A percentile compares a stretch with the other conserved stretches of the same genome.
Evolutionary conservation across 2,888 invertebrate genomes (phyloP).

Genomic region (Lasioglossum oenotherae): DNA sequence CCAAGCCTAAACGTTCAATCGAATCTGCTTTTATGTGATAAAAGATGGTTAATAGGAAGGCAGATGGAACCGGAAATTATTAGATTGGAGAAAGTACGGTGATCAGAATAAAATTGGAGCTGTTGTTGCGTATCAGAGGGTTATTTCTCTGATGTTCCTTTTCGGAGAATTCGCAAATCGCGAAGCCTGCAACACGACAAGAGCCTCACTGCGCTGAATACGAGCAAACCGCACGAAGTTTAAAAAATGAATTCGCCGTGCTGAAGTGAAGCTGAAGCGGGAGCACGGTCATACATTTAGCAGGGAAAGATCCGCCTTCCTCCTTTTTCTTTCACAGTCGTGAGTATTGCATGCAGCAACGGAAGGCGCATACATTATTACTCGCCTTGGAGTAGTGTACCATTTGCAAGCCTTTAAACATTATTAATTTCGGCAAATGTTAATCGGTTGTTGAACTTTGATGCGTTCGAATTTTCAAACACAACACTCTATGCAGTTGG

Average conservation of each 20-base stretch:
- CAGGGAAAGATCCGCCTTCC: slow-evolving; percentile 37
- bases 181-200: slow-evolving; percentile 37
- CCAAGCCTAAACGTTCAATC: neutral
- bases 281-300: slow-evolving; percentile 55
- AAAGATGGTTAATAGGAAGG: neutral
- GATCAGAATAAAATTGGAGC: neutral
- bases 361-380: neutral
- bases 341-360: slow-evolving; percentile 39
- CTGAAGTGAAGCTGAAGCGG: slow-evolving; percentile 23
- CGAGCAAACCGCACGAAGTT: slow-evolving; percentile 31
- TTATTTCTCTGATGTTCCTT: neutral
- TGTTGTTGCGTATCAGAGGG: neutral
- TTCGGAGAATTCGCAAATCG: slow-evolving; percentile 50
- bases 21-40: neutral
- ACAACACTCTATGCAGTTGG: neutral
- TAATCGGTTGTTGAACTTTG: slow-evolving; percentile 3
- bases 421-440: slow-evolving; percentile 34
- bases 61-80: neutral
- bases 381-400: neutral
- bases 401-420: slow-evolving; percentile 15
- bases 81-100: neutral
- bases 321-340: slow-evolving; percentile 32
- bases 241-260: slow-evolving; percentile 67
- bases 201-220: slow-evolving; percentile 17
- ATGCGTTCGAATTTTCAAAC: neutral